A percentile compares a stretch with the other conserved stretches of the same genome.
phyloP scores from a whole-genome alignment of 2,888 invertebrate species.

The Drosophila algonquin region DNA sequence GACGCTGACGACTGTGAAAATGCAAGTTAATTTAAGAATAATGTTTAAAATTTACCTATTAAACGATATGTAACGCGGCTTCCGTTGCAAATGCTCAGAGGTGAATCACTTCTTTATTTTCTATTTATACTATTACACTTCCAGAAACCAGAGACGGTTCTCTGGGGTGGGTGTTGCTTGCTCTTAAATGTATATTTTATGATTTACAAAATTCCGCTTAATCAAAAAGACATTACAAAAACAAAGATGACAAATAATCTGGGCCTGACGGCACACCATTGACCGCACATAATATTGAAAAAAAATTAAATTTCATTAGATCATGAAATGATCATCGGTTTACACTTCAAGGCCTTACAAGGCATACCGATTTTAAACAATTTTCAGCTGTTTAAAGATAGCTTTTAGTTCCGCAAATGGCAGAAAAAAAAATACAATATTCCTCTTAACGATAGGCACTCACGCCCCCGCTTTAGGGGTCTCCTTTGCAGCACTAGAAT shows the following conservation, averaged over 20 bases:
- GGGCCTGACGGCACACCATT: not conserved
- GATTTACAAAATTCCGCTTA: not conserved
- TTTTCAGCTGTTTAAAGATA: not conserved
- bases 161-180: not conserved
- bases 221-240: not conserved
- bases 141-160: not conserved
- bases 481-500: slow-evolving; percentile 56
- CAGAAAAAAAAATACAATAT: not conserved
- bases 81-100: slow-evolving; percentile 36
- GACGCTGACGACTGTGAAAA: slow-evolving; percentile 51
- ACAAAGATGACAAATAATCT: not conserved
- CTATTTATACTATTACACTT: not conserved
- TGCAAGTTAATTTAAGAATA: slow-evolving; percentile 53
- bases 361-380: not conserved
- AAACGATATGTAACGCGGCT: slow-evolving; percentile 50
- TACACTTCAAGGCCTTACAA: not conserved
- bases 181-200: not conserved
- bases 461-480: not conserved
- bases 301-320: slow-evolving; percentile 2
- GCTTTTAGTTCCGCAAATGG: not conserved
- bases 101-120: slow-evolving; percentile 9
- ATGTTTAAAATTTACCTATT: slow-evolving; percentile 53
- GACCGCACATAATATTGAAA: not conserved
- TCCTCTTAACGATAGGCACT: not conserved
- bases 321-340: not conserved